Conservation (phyloP, 2,888 invertebrate species). For the Acrobasis repandana region DNA sequence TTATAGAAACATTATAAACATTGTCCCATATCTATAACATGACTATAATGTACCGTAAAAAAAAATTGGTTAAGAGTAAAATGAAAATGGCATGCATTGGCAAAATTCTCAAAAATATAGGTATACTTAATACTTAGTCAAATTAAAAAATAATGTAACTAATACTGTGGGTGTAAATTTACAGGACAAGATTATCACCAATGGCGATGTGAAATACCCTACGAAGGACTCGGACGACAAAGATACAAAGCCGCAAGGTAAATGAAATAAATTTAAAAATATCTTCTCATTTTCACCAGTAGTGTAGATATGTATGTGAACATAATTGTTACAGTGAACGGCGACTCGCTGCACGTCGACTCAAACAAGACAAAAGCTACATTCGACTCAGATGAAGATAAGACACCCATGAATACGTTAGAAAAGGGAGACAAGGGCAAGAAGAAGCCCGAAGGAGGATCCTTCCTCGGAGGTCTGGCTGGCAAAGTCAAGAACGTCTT, state of each 20-base stretch:
- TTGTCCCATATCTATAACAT: no score
- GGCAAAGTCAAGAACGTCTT: slow-evolving; percentile 71
- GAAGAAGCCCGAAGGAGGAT: slow-evolving; percentile 66
- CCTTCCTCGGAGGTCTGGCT: slow-evolving; percentile 69
- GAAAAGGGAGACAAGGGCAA: slow-evolving; percentile 79
- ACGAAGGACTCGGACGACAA: slow-evolving; percentile 51
- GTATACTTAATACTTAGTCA: neutral
- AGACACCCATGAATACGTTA: slow-evolving; percentile 80
- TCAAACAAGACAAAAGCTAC: slow-evolving; percentile 81
- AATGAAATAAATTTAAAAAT: neutral
- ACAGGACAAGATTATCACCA: slow-evolving; percentile 68
- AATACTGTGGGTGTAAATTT: slow-evolving; percentile 16
- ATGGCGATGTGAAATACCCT: slow-evolving; percentile 69
- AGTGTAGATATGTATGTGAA: neutral
- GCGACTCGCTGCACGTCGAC: slow-evolving; percentile 70
- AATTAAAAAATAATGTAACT: neutral
- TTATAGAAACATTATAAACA: no score
- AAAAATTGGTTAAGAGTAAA: no score
- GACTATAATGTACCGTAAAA: no score
- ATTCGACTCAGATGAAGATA: slow-evolving; percentile 81
- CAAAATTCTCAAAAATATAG: no score
- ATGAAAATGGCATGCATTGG: no score
- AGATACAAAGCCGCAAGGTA: slow-evolving; percentile 66
- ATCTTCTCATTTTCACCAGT: neutral
- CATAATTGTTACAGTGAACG: slow-evolving; percentile 61